Conservation (phyloP, 1,140 invertebrate genomes). For the Neoseiulus cucumeris region DNA sequence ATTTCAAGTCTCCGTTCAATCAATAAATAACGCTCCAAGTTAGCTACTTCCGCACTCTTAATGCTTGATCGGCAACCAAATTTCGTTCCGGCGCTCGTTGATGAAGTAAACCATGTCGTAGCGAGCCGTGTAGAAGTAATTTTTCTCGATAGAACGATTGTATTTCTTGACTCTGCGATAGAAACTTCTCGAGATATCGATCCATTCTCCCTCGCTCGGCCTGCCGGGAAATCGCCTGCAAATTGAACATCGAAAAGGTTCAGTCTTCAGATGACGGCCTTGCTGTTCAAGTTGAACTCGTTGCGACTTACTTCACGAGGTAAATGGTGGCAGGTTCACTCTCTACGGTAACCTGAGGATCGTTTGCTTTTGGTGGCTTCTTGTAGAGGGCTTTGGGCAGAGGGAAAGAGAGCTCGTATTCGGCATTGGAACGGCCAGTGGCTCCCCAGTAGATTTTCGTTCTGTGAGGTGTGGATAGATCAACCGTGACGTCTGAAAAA, state of each 20-base stretch:
- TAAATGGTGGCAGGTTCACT: neutral
- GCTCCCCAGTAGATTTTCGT: slow-evolving; percentile 7
- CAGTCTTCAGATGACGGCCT: neutral
- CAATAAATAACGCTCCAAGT: no score
- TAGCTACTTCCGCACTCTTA: no score
- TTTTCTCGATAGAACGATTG: neutral
- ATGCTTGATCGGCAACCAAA: slow-evolving; percentile 2
- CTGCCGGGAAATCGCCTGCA: neutral
- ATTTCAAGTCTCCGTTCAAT: no score
- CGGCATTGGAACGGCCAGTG: neutral
- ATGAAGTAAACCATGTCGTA: slow-evolving; percentile 7
- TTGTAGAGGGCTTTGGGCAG: neutral
- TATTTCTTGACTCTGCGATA: neutral
- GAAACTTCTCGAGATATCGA: neutral
- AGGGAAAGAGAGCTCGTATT: slow-evolving; percentile 1
- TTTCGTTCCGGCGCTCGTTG: neutral
- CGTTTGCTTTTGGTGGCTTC: neutral
- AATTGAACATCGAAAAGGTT: no score
- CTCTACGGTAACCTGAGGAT: neutral
- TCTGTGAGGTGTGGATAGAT: neutral
- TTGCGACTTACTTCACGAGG: neutral
- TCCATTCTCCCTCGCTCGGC: neutral
- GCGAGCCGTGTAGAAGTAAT: slow-evolving; percentile 6
- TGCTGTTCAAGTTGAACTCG: neutral
- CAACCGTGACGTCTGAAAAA: neutral